Evolutionary conservation across 2,888 invertebrate genomes (phyloP), one percentile per base, ranked within the genome.

Genomic region (Campopleginae sp.): DNA sequence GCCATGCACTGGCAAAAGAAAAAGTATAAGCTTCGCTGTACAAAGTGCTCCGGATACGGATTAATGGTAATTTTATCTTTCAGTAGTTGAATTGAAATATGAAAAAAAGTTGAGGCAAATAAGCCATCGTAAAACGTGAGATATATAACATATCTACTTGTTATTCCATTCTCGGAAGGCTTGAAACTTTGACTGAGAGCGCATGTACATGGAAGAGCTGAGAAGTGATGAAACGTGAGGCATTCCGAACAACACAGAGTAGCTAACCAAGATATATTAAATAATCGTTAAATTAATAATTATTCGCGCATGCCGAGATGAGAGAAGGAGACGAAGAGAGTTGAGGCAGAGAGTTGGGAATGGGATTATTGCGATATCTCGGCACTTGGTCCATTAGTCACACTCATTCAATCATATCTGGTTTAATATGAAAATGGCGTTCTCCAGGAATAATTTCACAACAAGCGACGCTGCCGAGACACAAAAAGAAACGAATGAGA

Each of bases 371-470:
- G 63, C 71, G 66, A 78, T 74, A 81, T 71, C 79, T 80, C 58
- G 65, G 85, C 71, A 66, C 85, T 85, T 79, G 71, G 54, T 85
- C 75, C 85, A 85, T 85, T 82, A 85, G 85, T 85, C 85, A 85
- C 82, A 82, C 82, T 82, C 71, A 82, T 82, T 75, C 82, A 85
- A 85, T 85, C 79, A 80, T 75, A 76, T 44, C 74, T 31, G 70
- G 54, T 68, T 81, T 61, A 78, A 85, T 82, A 76, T 74, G 79
- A 85, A 82, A 85, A 82, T 66, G 19, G 51, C 63, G 70, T 63
- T 46, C 38, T 66, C 33, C 17, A n/a, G 65, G 46, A 38, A 48
- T 51, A 58, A 68, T 27, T 46, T 23, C 5, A 27, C 27, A 27
- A 58, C 14, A 54, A 27, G 54, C 42, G 44, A 54, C 23, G 42